Evolutionary conservation across 2,113 vertebrate species (phyloP).

Genomic region (Corapipo altera): DNA sequence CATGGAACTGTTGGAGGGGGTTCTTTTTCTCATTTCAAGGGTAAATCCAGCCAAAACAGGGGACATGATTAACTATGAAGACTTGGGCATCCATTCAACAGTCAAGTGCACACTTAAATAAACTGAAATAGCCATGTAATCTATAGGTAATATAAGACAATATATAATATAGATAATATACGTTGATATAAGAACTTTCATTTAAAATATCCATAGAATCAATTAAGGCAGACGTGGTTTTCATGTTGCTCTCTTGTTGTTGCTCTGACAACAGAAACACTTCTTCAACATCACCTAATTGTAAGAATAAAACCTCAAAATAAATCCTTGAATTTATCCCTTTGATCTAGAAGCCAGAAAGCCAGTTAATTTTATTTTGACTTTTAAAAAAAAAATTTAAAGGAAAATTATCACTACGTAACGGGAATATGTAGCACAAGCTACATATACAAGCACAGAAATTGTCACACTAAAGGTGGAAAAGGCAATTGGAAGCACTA

Average conservation of each 20-base stretch:
- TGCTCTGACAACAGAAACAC: not conserved
- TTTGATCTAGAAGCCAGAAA: not conserved
- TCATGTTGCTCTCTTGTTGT: not conserved
- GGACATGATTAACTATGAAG: not conserved
- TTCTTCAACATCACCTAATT: not conserved
- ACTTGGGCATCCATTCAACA: not conserved
- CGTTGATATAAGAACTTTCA: not conserved
- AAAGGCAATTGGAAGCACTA: not conserved
- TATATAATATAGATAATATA: not conserved
- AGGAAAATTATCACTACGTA: not conserved
- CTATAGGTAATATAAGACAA: not conserved
- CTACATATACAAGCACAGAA: not conserved
- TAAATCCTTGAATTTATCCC: not conserved
- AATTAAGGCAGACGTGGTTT: not conserved
- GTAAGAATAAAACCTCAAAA: not conserved
- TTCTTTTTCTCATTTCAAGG: not conserved
- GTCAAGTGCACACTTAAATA: not conserved
- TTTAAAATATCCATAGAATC: not conserved
- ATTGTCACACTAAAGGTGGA: not conserved
- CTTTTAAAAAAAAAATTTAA: not conserved
- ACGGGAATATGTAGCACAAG: not conserved
- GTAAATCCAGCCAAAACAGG: not conserved
- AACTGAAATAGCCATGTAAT: not conserved
- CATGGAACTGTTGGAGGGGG: not conserved
- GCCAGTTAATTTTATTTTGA: not conserved